Percentiles rank a stretch among this genome's conserved stretches.
Evolutionary conservation across 2,113 vertebrate species (phyloP).

Genomic region (Ptilonorhynchus violaceus): DNA sequence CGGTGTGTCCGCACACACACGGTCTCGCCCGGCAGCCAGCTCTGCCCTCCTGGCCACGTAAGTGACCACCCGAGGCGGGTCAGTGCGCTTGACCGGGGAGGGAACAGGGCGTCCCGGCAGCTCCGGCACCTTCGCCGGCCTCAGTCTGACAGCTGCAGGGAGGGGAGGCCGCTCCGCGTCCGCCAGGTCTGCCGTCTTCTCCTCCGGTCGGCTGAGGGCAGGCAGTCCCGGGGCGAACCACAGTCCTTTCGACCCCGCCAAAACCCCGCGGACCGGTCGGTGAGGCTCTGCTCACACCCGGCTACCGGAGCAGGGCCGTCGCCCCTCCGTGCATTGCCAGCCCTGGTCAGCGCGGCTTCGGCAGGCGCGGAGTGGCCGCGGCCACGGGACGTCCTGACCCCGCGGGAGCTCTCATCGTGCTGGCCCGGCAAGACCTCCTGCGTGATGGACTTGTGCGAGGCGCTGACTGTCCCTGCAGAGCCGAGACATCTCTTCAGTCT

Average conservation of each 20-base stretch:
- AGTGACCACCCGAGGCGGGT: constrained; percentile 36
- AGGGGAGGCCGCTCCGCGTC: background rate
- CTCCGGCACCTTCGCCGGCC: background rate
- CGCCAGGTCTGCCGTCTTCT: background rate
- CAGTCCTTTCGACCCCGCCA: background rate
- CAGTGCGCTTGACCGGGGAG: background rate
- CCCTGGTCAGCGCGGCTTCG: background rate
- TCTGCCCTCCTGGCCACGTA: constrained; percentile 30
- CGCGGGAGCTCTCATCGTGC: background rate
- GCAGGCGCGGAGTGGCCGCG: background rate
- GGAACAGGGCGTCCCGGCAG: background rate
- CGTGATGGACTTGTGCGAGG: background rate
- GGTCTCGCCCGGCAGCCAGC: background rate
- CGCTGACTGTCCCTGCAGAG: background rate
- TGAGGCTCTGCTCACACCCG: background rate
- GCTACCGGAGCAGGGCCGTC: background rate
- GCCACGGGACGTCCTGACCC: background rate
- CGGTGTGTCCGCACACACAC: background rate
- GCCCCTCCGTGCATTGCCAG: background rate
- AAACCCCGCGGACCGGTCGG: background rate
- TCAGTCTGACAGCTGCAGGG: background rate
- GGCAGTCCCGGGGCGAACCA: background rate
- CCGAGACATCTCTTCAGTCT: background rate
- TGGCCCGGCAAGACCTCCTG: background rate
- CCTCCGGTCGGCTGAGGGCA: background rate